phyloP scores from a whole-genome alignment of 2,888 invertebrate genomes.

The Parnassius apollo region DNA sequence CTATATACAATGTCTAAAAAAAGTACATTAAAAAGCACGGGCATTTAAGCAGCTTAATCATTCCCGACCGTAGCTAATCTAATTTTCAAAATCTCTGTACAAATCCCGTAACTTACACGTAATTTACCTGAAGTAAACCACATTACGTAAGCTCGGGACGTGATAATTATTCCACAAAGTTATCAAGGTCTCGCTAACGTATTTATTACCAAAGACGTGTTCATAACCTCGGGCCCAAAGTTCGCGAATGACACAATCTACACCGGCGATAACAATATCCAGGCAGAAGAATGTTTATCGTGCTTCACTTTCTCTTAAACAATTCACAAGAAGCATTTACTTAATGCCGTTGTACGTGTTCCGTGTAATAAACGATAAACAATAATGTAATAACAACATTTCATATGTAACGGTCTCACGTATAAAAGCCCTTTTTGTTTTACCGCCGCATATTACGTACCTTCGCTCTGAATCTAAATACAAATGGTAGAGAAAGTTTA shows the following conservation, averaged over 20 bases:
- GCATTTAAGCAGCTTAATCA: too few relatives aligned
- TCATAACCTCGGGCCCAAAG: conserved; percentile 35
- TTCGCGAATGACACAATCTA: conserved; percentile 34
- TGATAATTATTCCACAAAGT: conserved; percentile 47
- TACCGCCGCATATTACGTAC: conserved; percentile 14
- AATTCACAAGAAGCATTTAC: conserved; percentile 16
- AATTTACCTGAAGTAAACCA: conserved; percentile 16
- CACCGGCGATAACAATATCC: not conserved
- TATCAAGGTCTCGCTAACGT: conserved; percentile 42
- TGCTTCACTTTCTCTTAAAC: conserved; percentile 20
- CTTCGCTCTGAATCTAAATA: conserved; percentile 14
- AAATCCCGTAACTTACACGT: conserved; percentile 3
- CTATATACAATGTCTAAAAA: too few relatives aligned
- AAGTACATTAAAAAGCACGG: too few relatives aligned
- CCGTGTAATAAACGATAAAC: conserved; percentile 14
- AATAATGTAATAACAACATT: conserved; percentile 12
- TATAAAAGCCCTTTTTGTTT: conserved; percentile 18
- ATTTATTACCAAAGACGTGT: conserved; percentile 37
- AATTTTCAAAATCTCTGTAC: too few relatives aligned
- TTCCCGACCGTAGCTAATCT: too few relatives aligned
- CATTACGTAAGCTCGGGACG: conserved; percentile 30
- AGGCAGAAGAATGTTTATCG: conserved; percentile 8
- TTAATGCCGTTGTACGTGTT: conserved; percentile 17
- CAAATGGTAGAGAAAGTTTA: conserved; percentile 21
- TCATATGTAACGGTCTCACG: conserved; percentile 17